phyloP scores from a whole-genome alignment of 2,797 vertebrate species.

The Euthynnus affinis region DNA sequence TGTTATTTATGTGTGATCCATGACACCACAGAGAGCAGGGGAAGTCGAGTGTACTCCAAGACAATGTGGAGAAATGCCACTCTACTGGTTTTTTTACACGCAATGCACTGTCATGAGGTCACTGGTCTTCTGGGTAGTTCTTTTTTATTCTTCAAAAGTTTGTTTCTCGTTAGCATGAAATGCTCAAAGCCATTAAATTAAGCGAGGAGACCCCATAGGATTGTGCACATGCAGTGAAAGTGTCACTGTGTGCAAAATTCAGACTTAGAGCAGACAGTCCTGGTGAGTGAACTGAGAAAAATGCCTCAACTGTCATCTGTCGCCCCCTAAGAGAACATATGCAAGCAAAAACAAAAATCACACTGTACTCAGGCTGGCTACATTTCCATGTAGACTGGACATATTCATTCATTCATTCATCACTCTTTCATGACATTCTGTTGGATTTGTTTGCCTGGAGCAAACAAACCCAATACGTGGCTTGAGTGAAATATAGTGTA shows the following conservation, averaged over 20 bases:
- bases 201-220: neutral
- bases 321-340: constrained; percentile 18
- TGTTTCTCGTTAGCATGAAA: constrained; percentile 17
- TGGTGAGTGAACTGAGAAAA: constrained; percentile 11
- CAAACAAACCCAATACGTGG: constrained; percentile 40
- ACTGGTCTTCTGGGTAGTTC: constrained; percentile 14
- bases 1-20: constrained; percentile 44
- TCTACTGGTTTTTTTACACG: constrained; percentile 11
- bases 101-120: constrained; percentile 37
- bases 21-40: constrained; percentile 38
- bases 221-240: neutral
- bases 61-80: constrained; percentile 45
- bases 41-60: constrained; percentile 51
- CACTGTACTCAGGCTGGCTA: neutral
- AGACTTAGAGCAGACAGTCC: neutral
- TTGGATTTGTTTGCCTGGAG: constrained; percentile 50
- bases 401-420: constrained; percentile 14
- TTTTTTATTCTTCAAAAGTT: constrained; percentile 22
- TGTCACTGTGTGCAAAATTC: neutral
- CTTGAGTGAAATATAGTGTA: constrained; percentile 24
- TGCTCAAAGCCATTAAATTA: constrained; percentile 10
- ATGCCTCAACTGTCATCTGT: constrained; percentile 37
- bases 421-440: constrained; percentile 8
- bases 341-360: constrained; percentile 7
- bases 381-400: constrained; percentile 29